Conservation (phyloP, 2,888 invertebrate genomes). For the Sphaerophoria taeniata region DNA sequence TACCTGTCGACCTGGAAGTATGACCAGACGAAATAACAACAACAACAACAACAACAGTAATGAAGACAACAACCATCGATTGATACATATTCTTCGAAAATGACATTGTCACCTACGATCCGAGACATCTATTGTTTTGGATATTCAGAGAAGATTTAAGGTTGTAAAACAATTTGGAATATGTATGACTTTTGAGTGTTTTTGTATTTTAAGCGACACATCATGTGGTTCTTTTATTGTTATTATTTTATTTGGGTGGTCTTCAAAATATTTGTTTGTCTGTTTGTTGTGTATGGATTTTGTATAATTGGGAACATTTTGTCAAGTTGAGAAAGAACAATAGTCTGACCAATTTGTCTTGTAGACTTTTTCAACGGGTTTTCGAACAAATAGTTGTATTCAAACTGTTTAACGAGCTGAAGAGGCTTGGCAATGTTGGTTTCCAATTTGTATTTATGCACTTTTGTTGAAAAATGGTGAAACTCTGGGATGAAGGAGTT, state of each 20-base stretch:
- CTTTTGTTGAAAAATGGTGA: too few species aligned
- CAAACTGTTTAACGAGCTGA: too few species aligned
- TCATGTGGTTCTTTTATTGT: conserved; percentile 69
- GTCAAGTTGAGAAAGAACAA: not conserved
- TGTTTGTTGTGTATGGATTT: conserved; percentile 15
- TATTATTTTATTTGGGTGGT: conserved; percentile 72
- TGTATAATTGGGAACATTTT: conserved; percentile 17
- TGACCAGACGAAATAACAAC: conserved; percentile 29
- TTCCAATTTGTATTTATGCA: too few species aligned
- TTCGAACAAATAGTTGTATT: too few species aligned
- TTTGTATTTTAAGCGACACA: conserved; percentile 41
- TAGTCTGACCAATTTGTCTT: too few species aligned
- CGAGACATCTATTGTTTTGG: conserved; percentile 63
- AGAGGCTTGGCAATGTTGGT: too few species aligned
- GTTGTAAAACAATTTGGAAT: conserved; percentile 62
- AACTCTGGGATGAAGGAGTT: too few species aligned
- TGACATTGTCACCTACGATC: conserved; percentile 73
- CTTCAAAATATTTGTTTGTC: not conserved
- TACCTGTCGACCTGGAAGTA: not conserved
- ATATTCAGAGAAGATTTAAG: conserved; percentile 49
- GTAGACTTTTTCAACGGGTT: too few species aligned
- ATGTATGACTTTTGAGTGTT: conserved; percentile 15
- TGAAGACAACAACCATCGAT: conserved; percentile 46
- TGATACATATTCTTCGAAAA: conserved; percentile 68
- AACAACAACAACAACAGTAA: conserved; percentile 22